Evolutionary conservation across 2,113 vertebrate species (phyloP), one percentile per base, ranked within the genome.

Genomic region (Cacatua alba): DNA sequence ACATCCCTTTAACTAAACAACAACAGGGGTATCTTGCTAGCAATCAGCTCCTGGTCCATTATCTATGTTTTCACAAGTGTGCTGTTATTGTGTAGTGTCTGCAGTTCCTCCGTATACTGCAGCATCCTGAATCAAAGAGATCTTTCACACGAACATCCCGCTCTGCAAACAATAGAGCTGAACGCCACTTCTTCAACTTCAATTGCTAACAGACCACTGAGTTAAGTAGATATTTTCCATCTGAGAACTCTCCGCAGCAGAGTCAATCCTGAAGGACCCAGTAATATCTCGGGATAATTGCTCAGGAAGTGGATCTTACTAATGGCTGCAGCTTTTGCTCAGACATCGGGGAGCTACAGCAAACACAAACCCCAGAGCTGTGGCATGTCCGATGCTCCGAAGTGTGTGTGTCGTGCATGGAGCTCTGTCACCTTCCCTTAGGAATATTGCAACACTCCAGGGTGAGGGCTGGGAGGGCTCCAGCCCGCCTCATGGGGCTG

Each of bases 201-300:
- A 96, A 96, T 96, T 96, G 85, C 85, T 88, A 96, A 74, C 94
- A 97, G 95, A 92, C 79, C 60, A 75, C 92, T 83, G 75, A 77
- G 90, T 68, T 71, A 94, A 95, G 83, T 39, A 55, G 92, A 88
- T 70, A 70, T 86, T 91, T 96, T 81, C 94, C 95, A 92, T 93
- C 95, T 90, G 94, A 88, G 94, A 67, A 5, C 79, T 90, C 84
- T 83, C 3, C 0, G 2, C 68, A 57, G 74, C 57, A 18, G 29
- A 92, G 59, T 21, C 0, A 23, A 24, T 83, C 44, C 2, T 9
- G 53, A 62, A 55, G 71, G 55, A 81, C 72, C 13, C 65, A 20
- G 51, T 19, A 39, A 63, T 21, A 28, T 43, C 86, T 33, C 37
- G 5, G 59, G 21, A 28, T 25, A 20, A 55, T 39, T 25, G 67